These are phyloP conservation scores for Agriopis aurantiaria DNA, from an alignment of 2,888 invertebrate genomes.

Conservation along the genomic window DNA sequence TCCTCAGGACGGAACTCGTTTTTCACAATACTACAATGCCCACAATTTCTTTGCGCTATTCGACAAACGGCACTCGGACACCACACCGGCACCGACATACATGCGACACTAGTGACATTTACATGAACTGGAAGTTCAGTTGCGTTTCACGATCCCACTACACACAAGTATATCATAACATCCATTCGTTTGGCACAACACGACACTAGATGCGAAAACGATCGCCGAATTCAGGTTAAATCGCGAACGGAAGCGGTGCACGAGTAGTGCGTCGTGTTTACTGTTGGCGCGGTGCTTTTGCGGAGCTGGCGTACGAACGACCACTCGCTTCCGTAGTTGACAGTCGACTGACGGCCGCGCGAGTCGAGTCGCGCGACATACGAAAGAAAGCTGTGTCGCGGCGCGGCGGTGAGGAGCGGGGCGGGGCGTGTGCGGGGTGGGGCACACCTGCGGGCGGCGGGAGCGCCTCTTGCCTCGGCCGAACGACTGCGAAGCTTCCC, in stretches of 20 bases:
- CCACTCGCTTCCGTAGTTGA: constrained; percentile 74
- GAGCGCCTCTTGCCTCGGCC: constrained; percentile 70
- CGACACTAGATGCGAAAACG: constrained; percentile 70
- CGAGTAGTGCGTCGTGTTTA: constrained; percentile 83
- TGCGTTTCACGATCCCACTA: constrained; percentile 69
- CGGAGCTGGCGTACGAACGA: constrained; percentile 51
- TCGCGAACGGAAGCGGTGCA: constrained; percentile 78
- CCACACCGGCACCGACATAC: constrained; percentile 70
- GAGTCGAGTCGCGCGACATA: constrained; percentile 37
- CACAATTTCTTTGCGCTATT: constrained; percentile 74
- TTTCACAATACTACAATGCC: constrained; percentile 73
- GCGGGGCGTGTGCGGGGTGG: constrained; percentile 57
- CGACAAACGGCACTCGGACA: constrained; percentile 71
- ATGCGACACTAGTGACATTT: constrained; percentile 75
- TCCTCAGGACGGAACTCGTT: constrained; percentile 71
- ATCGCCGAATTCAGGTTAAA: constrained; percentile 73
- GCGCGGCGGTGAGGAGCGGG: constrained; percentile 60
- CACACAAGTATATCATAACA: constrained; percentile 56
- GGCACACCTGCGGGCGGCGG: constrained; percentile 80
- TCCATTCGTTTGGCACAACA: constrained; percentile 81
- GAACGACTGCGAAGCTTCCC: constrained; percentile 79
- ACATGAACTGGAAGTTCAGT: constrained; percentile 76
- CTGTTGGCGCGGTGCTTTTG: constrained; percentile 79
- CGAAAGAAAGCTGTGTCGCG: constrained; percentile 69
- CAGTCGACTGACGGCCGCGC: constrained; percentile 75